phyloP scores from a whole-genome alignment of 2,888 invertebrate genomes.

The Chorisops tibialis region DNA sequence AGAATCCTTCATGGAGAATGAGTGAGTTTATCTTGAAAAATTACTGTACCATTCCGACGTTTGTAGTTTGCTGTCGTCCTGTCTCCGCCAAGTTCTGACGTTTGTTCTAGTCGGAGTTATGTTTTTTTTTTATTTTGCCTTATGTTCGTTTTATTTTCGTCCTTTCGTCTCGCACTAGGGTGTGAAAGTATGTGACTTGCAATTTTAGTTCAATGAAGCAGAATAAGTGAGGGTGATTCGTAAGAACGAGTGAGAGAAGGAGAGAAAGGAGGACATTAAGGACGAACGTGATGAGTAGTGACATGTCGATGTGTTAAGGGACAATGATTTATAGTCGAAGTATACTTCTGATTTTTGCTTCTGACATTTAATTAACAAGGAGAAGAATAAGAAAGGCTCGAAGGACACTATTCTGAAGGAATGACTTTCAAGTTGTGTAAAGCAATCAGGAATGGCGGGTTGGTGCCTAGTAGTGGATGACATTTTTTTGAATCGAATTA shows the following conservation, averaged over 20 bases:
- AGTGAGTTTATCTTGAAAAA: slow-evolving; percentile 32
- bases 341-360: slow-evolving; percentile 38
- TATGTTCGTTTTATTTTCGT: slow-evolving; percentile 10
- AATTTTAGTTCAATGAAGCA: slow-evolving; percentile 39
- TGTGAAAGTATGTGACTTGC: slow-evolving; percentile 41
- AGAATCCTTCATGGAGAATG: neutral
- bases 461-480: no score
- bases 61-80: no score
- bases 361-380: slow-evolving; percentile 39
- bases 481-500: no score
- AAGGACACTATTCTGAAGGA: slow-evolving; percentile 12
- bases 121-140: neutral
- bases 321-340: slow-evolving; percentile 37
- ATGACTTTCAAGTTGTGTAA: no score
- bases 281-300: slow-evolving; percentile 36
- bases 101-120: neutral
- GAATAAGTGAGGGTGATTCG: slow-evolving; percentile 34
- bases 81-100: no score
- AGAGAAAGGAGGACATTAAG: neutral
- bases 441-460: no score
- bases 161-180: slow-evolving; percentile 26
- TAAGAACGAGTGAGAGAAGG: neutral
- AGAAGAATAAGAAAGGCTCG: slow-evolving; percentile 15
- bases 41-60: slow-evolving; percentile 24
- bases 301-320: slow-evolving; percentile 36